Conservation (phyloP, 2,113 vertebrate genomes). For the Dicentrarchus labrax region DNA sequence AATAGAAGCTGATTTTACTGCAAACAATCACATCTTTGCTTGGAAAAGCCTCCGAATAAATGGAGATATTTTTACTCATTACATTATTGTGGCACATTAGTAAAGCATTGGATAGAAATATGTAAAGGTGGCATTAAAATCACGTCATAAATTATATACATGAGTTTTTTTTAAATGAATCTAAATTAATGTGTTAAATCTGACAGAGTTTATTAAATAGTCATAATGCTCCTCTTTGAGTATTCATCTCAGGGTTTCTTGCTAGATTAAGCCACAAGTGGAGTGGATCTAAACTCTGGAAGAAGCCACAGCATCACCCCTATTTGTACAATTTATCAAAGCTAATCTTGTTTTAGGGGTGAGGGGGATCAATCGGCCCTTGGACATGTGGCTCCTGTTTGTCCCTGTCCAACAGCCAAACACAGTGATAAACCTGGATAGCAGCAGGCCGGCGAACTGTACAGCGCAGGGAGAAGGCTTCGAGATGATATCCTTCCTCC, state of each 20-base stretch:
- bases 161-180: too few relatives aligned
- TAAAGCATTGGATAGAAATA: too few relatives aligned
- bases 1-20: too few relatives aligned
- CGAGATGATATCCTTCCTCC: slow-evolving; percentile 34
- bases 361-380: neutral
- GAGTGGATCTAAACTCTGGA: neutral
- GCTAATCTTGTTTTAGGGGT: neutral
- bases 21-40: too few relatives aligned
- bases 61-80: too few relatives aligned
- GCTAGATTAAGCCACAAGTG: neutral
- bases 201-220: neutral
- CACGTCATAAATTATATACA: too few relatives aligned
- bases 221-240: slow-evolving; percentile 29
- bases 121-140: too few relatives aligned
- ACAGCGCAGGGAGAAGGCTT: slow-evolving; percentile 9
- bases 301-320: neutral
- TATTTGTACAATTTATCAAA: neutral
- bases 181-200: too few relatives aligned
- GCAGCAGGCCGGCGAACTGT: slow-evolving; percentile 28
- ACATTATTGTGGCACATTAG: too few relatives aligned
- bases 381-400: slow-evolving; percentile 8
- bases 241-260: slow-evolving; percentile 8
- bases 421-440: slow-evolving; percentile 23
- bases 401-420: slow-evolving; percentile 20
- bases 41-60: too few relatives aligned